Evolutionary conservation across 2,113 vertebrate genomes (phyloP).

Genomic region (Australoheros scitulus): DNA sequence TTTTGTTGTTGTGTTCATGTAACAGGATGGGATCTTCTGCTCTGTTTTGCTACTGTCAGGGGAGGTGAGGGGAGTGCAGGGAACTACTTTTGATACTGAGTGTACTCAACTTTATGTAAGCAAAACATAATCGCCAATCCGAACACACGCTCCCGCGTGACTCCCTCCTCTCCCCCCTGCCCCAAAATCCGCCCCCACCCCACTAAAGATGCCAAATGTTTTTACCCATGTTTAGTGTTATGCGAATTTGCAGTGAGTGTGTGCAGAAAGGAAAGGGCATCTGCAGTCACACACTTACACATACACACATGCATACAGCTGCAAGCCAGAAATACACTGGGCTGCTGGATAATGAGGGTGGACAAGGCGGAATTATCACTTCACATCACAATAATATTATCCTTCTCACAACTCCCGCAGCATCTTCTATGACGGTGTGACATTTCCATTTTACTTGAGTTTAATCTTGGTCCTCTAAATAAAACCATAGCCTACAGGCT

Average conservation of each 20-base stretch:
- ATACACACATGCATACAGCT: slow-evolving; percentile 55
- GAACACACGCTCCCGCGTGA: neutral
- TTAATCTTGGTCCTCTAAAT: slow-evolving; percentile 82
- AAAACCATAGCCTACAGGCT: slow-evolving; percentile 75
- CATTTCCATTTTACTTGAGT: slow-evolving; percentile 82
- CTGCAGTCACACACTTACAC: slow-evolving; percentile 23
- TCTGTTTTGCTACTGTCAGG: slow-evolving; percentile 25
- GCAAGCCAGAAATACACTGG: slow-evolving; percentile 69
- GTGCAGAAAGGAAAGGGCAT: slow-evolving; percentile 56
- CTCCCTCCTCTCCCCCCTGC: slow-evolving; percentile 1
- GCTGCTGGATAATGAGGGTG: slow-evolving; percentile 76
- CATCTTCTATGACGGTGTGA: slow-evolving; percentile 79
- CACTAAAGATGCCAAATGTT: slow-evolving; percentile 56
- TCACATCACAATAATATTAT: slow-evolving; percentile 82
- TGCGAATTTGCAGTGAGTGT: slow-evolving; percentile 50
- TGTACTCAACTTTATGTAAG: slow-evolving; percentile 46
- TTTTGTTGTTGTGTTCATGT: slow-evolving; percentile 40
- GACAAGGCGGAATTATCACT: slow-evolving; percentile 77
- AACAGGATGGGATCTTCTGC: slow-evolving; percentile 25
- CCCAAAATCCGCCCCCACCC: neutral
- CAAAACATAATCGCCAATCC: slow-evolving; percentile 18
- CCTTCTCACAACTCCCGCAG: slow-evolving; percentile 75
- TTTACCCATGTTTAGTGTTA: slow-evolving; percentile 52
- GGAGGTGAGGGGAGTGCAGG: slow-evolving; percentile 12
- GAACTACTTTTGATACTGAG: slow-evolving; percentile 43